Evolutionary conservation across 2,797 vertebrate species (phyloP).

Genomic region (Gambusia yucatana): DNA sequence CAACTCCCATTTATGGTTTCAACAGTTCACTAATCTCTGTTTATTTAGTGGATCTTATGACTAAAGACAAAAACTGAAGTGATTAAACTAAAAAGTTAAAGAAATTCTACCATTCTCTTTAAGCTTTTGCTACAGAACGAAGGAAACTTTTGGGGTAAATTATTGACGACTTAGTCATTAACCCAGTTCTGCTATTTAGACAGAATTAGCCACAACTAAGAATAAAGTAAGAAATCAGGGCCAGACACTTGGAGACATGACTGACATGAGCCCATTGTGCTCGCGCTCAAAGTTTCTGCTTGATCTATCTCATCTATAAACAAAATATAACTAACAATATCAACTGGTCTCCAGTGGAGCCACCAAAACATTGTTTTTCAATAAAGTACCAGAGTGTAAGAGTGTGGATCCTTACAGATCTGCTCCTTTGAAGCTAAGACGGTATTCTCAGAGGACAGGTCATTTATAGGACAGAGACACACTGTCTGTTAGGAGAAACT

Average conservation of each 20-base stretch:
- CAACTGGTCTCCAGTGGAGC: background rate
- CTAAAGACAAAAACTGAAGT: background rate
- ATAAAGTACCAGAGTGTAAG: conserved; percentile 8
- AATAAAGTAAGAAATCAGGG: conserved; percentile 58
- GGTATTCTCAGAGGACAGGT: conserved; percentile 57
- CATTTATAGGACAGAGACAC: conserved; percentile 60
- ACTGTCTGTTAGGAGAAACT: conserved; percentile 39
- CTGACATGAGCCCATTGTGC: conserved; percentile 41
- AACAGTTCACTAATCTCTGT: conserved; percentile 9
- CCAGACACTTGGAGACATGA: conserved; percentile 55
- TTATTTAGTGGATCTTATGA: background rate
- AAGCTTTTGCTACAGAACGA: conserved; percentile 3
- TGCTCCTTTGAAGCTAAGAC: conserved; percentile 34
- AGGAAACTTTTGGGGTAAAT: conserved; percentile 49
- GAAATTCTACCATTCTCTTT: background rate
- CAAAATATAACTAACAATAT: background rate
- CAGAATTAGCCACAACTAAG: conserved; percentile 60
- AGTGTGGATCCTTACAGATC: conserved; percentile 21
- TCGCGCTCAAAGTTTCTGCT: conserved; percentile 20
- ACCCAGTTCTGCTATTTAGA: conserved; percentile 65
- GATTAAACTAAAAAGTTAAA: conserved; percentile 1
- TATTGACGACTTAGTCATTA: conserved; percentile 68
- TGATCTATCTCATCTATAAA: conserved; percentile 3
- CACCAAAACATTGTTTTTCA: conserved; percentile 10
- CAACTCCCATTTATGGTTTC: conserved; percentile 39